Evolutionary conservation across 1,140 invertebrate genomes (phyloP), one percentile per base, ranked within the genome.

Genomic region (Cotesia typhae): DNA sequence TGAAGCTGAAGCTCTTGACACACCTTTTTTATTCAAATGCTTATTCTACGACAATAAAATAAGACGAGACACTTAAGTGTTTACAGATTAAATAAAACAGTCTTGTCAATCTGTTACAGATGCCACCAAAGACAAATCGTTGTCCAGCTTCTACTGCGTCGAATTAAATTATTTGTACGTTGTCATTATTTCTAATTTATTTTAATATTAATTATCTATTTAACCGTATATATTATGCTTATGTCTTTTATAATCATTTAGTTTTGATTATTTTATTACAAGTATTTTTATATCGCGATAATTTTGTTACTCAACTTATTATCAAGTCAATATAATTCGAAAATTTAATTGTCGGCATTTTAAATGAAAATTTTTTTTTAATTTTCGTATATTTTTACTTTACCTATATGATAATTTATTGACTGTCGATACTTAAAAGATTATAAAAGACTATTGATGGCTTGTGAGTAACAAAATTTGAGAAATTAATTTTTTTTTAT

Each of bases 41-140:
- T 55, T 55, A 20, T 6, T 0, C 41, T 6, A 9, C 41, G 41
- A 47, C 41, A 47, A 47, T 47, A 2, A 47, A 47, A 47, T 47
- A 7, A 7, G 41, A 47, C 4, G n/a, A 52, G 12, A 67, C 4
- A 66, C 12, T 17, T 41, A 20, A 3, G 37, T 17, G 6, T 10
- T 4, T 64, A 4, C 61, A 12, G 41, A 47, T 66, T 14, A 63
- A 63, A 63, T 66, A 41, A 66, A 52, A 63, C 41, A 64, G 67
- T 60, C 52, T 37, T 71, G 75, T 76, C 79, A 74, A 81, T 82
- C 63, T 81, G 75, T 83, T 85, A 20, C 84, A 87, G 85, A 87
- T 87, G 84, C 76, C 80, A 70, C 76, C 75, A 65, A 78, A 76
- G 80, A 74, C 68, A 75, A 70, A 59, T 69, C 73, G 75, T 67